These are phyloP conservation scores for Agriopis leucophaearia DNA, from an alignment of 2,888 invertebrate genomes.

Conservation along the genomic window DNA sequence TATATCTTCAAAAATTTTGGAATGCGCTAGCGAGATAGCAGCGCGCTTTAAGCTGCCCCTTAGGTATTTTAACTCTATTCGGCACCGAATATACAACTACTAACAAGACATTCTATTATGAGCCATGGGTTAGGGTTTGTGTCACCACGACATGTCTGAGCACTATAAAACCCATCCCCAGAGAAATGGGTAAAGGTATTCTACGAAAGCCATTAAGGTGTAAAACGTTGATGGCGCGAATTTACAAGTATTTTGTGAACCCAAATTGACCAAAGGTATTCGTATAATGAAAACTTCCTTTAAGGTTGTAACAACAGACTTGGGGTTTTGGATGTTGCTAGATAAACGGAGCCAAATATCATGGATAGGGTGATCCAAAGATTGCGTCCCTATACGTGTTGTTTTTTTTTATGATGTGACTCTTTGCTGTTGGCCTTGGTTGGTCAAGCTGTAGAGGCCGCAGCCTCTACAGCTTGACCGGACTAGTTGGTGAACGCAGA, in stretches of 20 bases:
- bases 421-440: too few relatives aligned
- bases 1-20: too few relatives aligned
- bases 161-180: constrained; percentile 19
- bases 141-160: background rate
- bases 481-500: too few relatives aligned
- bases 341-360: too few relatives aligned
- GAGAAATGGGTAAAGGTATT: constrained; percentile 19
- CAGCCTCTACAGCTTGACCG: too few relatives aligned
- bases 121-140: background rate
- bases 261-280: constrained; percentile 46
- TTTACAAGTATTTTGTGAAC: constrained; percentile 34
- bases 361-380: too few relatives aligned
- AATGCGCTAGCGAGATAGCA: too few relatives aligned
- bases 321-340: background rate
- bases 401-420: too few relatives aligned
- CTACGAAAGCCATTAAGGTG: constrained; percentile 21
- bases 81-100: background rate
- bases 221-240: constrained; percentile 15
- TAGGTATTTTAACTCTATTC: too few relatives aligned
- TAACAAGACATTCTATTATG: background rate
- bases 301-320: constrained; percentile 23
- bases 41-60: too few relatives aligned
- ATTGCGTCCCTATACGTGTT: too few relatives aligned
- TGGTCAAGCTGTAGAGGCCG: too few relatives aligned
- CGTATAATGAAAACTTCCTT: constrained; percentile 51